Base-by-base conservation (phyloP, 2,888 invertebrate species). In the Palloptera scutellata region DNA sequence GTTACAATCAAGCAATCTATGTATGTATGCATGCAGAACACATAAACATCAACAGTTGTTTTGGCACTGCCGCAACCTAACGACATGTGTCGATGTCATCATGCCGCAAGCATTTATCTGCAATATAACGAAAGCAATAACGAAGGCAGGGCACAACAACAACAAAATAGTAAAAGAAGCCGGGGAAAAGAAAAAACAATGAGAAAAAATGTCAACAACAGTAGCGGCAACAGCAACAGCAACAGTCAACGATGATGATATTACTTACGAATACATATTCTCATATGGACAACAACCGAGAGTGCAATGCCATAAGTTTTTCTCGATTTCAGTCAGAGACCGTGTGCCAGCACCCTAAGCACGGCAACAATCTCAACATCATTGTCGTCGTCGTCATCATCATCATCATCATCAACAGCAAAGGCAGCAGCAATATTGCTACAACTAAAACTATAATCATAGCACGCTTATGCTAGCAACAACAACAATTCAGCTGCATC, bases 61-160 rank as follows among this genome's bases (percentile, higher is more conserved):
- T 12, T 15, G 12, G 48, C 48, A 48, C 48, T 15, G 12, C 12
- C 48, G 15, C 12, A 48, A 12, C 12, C 48, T 15, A 48, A 13
- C 10, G 58, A 19, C 60, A 60, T 60, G 60, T 60, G 60, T 48
- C 60, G 48, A 60, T 60, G 60, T 60, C 48, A 60, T 60, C 20
- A 13, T 60, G 60, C 30, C 30, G 19, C 48, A 48, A 60, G 48
- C 48, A 19, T 20, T 60, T 60, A 45, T 45, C 45, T 60, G 45
- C 48, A 60, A 20, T 19, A 17, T 17, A 17, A 53, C 2, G n/a
- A 17, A 17, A 15, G 15, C 11, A n/a, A 58, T 30, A 30, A 30
- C 30, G 30, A 30, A 30, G 30, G 30, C 30, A n/a, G n/a, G 30
- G 30, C 6, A 30, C 30, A 30, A 30, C 2, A 30, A 30, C 2